Base-by-base conservation (phyloP, 2,113 vertebrate species). In the Syngnathus typhle region DNA sequence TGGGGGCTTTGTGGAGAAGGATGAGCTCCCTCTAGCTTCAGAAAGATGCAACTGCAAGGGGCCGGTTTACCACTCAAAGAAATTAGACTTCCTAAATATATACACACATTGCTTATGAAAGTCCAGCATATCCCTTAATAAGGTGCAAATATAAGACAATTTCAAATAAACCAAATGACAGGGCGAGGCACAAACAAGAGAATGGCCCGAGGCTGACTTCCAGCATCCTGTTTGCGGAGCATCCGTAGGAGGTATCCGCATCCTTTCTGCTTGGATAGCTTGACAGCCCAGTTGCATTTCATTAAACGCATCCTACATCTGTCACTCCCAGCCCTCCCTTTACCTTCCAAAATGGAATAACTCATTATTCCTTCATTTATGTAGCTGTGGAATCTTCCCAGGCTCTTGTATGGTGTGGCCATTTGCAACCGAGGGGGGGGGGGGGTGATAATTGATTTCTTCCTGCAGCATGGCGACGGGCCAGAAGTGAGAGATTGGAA, bases 11-110 rank as follows among this genome's bases (percentile, higher is more conserved):
- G 59, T 27, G 66, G 69, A 65, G 70, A 71, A 71, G 54, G 36
- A 65, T 88, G 86, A 82, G 91, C 91, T 88, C 90, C 91, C 89
- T 91, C 89, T 92, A 90, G 88, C 89, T 80, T 79, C 68, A 21
- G 52, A 69, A 16, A 62, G 39, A 27, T 71, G 85, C 54, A 87
- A 90, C 73, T 84, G 82, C 89, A 89, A 54, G 62, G 47, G 64
- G 62, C 72, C 52, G 41, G 9, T 66, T 70, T 49, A 56, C 16
- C 9, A 78, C 43, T 71, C 72, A 74, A 46, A n/a, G 11, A 5
- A 44, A 63, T 54, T 8, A 0, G 1, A 36, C 7, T 65, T 36
- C 0, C 7, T n/a, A 52, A 2, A 36, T 9, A 6, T 19, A 8
- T 11, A 12, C 23, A 8, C 15, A 12, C 23, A 46, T 60, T 60